Evolutionary conservation across 2,888 invertebrate genomes (phyloP).

Genomic region (Tipula lateralis): DNA sequence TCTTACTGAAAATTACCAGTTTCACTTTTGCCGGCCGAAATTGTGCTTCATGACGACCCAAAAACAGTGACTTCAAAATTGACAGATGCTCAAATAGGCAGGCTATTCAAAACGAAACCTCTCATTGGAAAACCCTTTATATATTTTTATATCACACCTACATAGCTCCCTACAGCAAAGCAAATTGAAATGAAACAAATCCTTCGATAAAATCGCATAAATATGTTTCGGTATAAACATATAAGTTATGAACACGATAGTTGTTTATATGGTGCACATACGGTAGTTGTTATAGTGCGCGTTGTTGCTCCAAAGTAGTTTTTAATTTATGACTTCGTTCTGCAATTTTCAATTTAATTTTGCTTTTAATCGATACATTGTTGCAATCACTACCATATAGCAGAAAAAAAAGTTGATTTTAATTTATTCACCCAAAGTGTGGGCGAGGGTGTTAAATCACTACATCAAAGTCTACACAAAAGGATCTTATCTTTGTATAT

Average conservation of each 20-base stretch:
- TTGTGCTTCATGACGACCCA: too few relatives aligned
- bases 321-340: constrained; percentile 11
- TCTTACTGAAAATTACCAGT: too few relatives aligned
- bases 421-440: not conserved
- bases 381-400: not conserved
- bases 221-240: not conserved
- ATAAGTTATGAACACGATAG: not conserved
- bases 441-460: not conserved
- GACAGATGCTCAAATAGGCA: too few relatives aligned
- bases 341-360: not conserved
- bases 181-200: not conserved
- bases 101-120: too few relatives aligned
- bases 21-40: too few relatives aligned
- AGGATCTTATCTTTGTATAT: not conserved
- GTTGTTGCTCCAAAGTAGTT: not conserved
- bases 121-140: too few relatives aligned
- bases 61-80: too few relatives aligned
- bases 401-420: not conserved
- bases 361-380: not conserved
- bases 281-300: not conserved
- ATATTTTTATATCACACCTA: not conserved
- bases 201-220: not conserved
- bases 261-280: not conserved
- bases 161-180: not conserved
- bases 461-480: not conserved